These are phyloP conservation scores for Anas flavirostris DNA, from an alignment of 2,797 vertebrate species.

Conservation along the genomic window DNA sequence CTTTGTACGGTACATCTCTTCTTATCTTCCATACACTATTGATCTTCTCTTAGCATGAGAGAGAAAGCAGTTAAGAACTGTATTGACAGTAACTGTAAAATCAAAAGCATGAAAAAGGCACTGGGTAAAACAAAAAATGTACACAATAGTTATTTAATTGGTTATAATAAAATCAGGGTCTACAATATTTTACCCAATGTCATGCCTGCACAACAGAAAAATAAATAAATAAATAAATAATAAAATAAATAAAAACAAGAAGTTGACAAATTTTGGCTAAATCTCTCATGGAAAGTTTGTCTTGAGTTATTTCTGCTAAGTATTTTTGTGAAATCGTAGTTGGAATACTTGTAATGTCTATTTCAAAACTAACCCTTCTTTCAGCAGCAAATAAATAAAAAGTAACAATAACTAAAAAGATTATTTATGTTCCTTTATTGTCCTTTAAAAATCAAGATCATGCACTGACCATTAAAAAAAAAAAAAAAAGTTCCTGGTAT, in stretches of 20 bases:
- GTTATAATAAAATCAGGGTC: neutral
- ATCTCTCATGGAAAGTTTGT: neutral
- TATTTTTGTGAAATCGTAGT: neutral
- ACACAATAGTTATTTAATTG: neutral
- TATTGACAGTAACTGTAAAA: neutral
- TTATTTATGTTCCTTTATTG: neutral
- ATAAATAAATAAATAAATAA: too few relatives aligned
- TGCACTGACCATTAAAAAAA: neutral
- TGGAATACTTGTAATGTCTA: neutral
- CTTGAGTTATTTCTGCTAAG: constrained; percentile 22
- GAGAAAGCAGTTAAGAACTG: neutral
- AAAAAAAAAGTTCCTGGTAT: neutral
- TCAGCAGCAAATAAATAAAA: neutral
- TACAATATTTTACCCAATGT: neutral
- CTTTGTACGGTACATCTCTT: neutral
- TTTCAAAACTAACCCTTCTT: constrained; percentile 26
- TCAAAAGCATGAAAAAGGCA: neutral
- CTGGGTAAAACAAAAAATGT: neutral
- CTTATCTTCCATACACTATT: neutral
- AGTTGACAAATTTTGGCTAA: neutral
- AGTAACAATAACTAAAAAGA: neutral
- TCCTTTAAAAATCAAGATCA: neutral
- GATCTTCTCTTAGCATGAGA: neutral
- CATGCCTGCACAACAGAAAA: rapidly evolving
- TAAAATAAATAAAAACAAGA: rapidly evolving